Percentiles rank a stretch among this genome's conserved stretches.
phyloP scores from a whole-genome alignment of 2,113 vertebrate species.

The Hucho hucho region DNA sequence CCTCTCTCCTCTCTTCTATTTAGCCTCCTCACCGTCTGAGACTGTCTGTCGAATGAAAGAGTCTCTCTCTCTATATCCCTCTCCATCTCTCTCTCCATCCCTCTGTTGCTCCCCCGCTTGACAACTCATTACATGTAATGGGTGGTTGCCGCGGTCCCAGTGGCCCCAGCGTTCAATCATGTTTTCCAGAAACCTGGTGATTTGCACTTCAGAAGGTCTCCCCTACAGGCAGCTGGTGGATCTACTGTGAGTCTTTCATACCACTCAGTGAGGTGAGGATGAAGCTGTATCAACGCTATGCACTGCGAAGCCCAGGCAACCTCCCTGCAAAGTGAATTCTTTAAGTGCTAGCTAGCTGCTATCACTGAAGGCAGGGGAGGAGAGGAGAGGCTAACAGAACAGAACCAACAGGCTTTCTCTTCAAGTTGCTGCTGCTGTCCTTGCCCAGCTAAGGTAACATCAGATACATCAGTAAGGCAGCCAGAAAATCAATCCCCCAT shows the following conservation, averaged over 20 bases:
- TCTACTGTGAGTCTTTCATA: slow-evolving; percentile 18
- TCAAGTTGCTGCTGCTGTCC: slow-evolving; percentile 2
- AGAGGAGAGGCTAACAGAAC: slow-evolving; percentile 7
- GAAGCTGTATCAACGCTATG: slow-evolving; percentile 26
- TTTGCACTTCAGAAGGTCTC: slow-evolving; percentile 6
- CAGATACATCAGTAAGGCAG: slow-evolving; percentile 11
- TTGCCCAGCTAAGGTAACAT: slow-evolving; percentile 13
- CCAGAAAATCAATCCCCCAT: slow-evolving; percentile 36
- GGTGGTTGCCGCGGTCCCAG: slow-evolving; percentile 13
- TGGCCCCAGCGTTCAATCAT: not conserved
- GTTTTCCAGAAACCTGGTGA: not conserved
- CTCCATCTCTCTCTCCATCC: not conserved
- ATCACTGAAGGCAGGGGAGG: slow-evolving; percentile 17
- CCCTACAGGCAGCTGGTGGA: slow-evolving; percentile 26
- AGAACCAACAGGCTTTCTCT: not conserved
- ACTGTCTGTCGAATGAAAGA: slow-evolving; percentile 8
- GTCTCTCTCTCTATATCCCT: not conserved
- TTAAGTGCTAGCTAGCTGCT: slow-evolving; percentile 21
- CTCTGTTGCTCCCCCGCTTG: slow-evolving; percentile 22
- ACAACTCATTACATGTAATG: slow-evolving; percentile 24
- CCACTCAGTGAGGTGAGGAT: slow-evolving; percentile 7
- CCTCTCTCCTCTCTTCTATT: slow-evolving; percentile 22
- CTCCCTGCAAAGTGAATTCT: slow-evolving; percentile 44
- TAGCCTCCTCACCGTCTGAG: slow-evolving; percentile 26
- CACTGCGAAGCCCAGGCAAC: slow-evolving; percentile 4